Base-by-base conservation (phyloP, 2,797 vertebrate genomes). In the Pseudomugil tenellus region DNA sequence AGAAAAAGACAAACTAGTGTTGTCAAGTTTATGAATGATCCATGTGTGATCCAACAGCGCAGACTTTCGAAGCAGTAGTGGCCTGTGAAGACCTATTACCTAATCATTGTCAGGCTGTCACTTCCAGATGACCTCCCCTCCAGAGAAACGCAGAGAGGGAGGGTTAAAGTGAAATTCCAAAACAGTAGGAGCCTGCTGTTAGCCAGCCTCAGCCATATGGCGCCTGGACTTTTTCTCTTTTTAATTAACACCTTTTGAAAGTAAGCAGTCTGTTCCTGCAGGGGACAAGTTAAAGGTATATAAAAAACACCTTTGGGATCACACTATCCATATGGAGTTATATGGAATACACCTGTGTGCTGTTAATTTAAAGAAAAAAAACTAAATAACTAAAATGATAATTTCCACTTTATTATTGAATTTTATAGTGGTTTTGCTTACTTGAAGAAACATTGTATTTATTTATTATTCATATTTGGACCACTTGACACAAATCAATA, bases 191-290 rank as follows among this genome's bases (percentile, higher is more conserved):
- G 68, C 67, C 82, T 63, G 76, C 83, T 84, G 81, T 79, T 72
- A 59, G 34, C 31, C 54, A 37, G 74, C 61, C 57, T 72, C 61
- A 58, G 76, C 85, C 83, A 78, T 85, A 90, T 91, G 89, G 80
- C 7, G 11, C 56, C 54, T 55, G 46, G 26, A 25, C 64, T 69
- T 67, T 32, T 26, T 29, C 23, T 69, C 35, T 64, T 78, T 88
- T 87, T 90, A 90, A 92, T 90, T 89, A 92, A 84, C 73, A 79
- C 77, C 59, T 75, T 80, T 73, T 76, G 61, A 87, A 81, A 34
- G 63, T 67, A 63, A 77, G 73, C 63, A 69, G 76, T 43, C 55
- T 9, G 9, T 76, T 72, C 80, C 73, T 29, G 51, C 74, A 66
- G 67, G 77, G 70, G 84, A 76, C 63, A 77, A 71, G 80, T 81